Base-by-base conservation (phyloP, 53 echinoderm and acorn worm species). In the Stichopus horrens region DNA sequence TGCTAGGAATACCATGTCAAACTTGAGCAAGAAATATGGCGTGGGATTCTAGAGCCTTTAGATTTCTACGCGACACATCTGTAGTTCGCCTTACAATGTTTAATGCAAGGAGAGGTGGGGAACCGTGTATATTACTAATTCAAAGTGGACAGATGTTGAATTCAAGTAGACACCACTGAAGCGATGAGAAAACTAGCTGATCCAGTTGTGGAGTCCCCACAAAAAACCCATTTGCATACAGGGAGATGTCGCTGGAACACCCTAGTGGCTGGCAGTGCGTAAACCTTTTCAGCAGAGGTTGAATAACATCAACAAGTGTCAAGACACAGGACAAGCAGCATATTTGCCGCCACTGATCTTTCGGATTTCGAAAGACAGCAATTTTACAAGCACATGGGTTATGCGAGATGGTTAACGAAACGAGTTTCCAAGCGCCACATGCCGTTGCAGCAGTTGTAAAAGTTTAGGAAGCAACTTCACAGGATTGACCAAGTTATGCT, bases 341-440 rank as follows among this genome's bases (percentile, higher is more conserved):
- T 86, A 21, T 93, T 85, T 89, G 91, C 91, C 37, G 71, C 86
- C 8, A 56, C 91, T 52, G 88, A 89, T 1, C 7, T 91, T 7
- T 76, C 88, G 14, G 60, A 86, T 13, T 16, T 5, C 23, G 90
- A 91, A 21, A 83, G 87, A 55, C 57, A 65, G 21, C 66, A 88
- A 22, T 89, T 93, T 23, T 93, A 89, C 53, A 89, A 83, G 71
- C 94, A 94, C 73, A 89, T 94, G 91, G 94, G 90, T 0, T 90
- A 94, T 58, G 76, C 87, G 86, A 60, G 74, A 52, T 73, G 13
- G 79, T 83, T 54, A 91, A 91, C 75, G 22, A 51, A 55, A 81
- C 65, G 51, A 85, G 91, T 8, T 94, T 91, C 68, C 91, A 94
- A 76, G 86, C 91, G n/a, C 76, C 76, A 76, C 37, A 14, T 7